These are phyloP conservation scores for Rhynchophorus ferrugineus DNA, from an alignment of 1,140 invertebrate genomes.

Conservation along the genomic window DNA sequence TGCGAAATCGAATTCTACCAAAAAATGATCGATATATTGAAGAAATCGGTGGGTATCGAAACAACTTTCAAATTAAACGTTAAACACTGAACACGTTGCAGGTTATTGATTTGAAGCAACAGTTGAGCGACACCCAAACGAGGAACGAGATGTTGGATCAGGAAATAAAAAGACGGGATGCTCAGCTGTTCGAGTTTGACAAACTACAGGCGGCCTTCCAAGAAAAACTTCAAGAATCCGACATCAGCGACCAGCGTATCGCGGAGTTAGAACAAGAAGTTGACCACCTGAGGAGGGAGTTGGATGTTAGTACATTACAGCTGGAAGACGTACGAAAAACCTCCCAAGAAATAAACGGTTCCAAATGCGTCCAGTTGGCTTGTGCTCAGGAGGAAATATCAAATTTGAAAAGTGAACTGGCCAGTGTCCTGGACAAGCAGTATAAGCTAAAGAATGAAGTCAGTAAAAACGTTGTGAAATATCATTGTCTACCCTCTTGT, in stretches of 20 bases:
- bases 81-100: constrained; percentile 2
- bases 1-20: constrained; percentile 27
- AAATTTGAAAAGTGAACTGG: constrained; percentile 30
- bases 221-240: background rate
- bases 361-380: constrained; percentile 23
- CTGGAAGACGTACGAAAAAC: constrained; percentile 19
- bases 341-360: constrained; percentile 21
- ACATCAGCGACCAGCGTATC: constrained; percentile 10
- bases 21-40: constrained; percentile 22
- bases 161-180: constrained; percentile 11
- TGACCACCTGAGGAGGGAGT: constrained; percentile 12
- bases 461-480: constrained; percentile 2
- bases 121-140: constrained; percentile 15
- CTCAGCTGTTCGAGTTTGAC: constrained; percentile 9
- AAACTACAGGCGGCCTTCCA: constrained; percentile 13
- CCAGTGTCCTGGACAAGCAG: constrained; percentile 23
- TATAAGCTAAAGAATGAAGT: constrained; percentile 26
- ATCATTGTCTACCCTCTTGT: background rate
- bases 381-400: constrained; percentile 31
- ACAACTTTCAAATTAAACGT: background rate
- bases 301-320: constrained; percentile 21
- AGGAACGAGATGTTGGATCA: constrained; percentile 16
- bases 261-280: constrained; percentile 17
- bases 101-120: constrained; percentile 22
- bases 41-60: constrained; percentile 20